Evolutionary conservation across 2,888 invertebrate species (phyloP), one percentile per base, ranked within the genome.

Genomic region (Copidosoma aretas): DNA sequence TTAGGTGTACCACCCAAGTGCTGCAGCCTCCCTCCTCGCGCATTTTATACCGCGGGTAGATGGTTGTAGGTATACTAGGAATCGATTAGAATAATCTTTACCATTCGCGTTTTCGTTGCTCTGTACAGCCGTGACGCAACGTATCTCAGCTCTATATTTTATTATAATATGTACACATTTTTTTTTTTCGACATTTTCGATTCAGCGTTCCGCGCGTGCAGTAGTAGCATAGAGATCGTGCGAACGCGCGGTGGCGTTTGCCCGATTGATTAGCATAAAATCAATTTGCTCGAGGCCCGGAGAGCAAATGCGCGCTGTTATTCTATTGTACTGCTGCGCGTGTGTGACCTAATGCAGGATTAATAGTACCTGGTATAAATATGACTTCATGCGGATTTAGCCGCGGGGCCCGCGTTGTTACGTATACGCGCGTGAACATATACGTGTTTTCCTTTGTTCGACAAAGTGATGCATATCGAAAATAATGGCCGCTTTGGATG

Each of bases 41-140:
- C 59, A 52, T 52, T 57, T 25, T 63, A 49, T 49, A n/a, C n/a
- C n/a, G n/a, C n/a, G n/a, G 14, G n/a, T 60, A n/a, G 22, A 14
- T 51, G 8, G 24, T 32, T 60, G 8, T 17, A 24, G 15, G 19
- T 14, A 8, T 25, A 25, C 49, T 46, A 21, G 21, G 64, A 58
- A 64, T 64, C 25, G 52, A 64, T 64, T 64, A 64, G 58, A 64
- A 64, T 64, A 64, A 64, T 59, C 32, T 22, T 32, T 49, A 49
- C 8, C 8, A 32, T 32, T 63, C 22, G 25, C 14, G 32, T 15
- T 60, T 46, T 46, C 43, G 43, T 46, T 59, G 46, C 21, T 59
- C 19, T 39, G 22, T n/a, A n/a, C 59, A 22, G 41, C 57, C 19
- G 10, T 19, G n/a, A 14, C 17, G 43, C 43, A 46, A 17, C 43